phyloP scores from a whole-genome alignment of 2,888 invertebrate species.

The Phortica magna region DNA sequence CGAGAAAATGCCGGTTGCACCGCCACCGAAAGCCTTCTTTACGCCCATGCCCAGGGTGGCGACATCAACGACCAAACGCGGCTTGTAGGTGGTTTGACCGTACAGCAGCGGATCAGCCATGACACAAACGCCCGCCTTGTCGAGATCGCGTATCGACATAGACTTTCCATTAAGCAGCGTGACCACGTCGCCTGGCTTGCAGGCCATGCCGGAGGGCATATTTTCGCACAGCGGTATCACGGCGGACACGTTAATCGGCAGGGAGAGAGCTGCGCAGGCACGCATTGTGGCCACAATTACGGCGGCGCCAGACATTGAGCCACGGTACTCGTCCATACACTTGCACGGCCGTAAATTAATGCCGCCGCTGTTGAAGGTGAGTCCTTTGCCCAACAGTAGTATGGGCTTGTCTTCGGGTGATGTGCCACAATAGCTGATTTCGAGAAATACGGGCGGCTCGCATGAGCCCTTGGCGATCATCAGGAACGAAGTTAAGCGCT shows the following conservation, averaged over 20 bases:
- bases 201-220: slow-evolving; percentile 81
- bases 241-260: slow-evolving; percentile 80
- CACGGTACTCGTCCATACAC: slow-evolving; percentile 75
- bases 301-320: slow-evolving; percentile 83
- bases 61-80: slow-evolving; percentile 80
- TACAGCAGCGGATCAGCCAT: slow-evolving; percentile 90
- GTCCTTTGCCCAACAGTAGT: slow-evolving; percentile 80
- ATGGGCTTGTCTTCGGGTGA: slow-evolving; percentile 78
- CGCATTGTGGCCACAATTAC: slow-evolving; percentile 80
- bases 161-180: slow-evolving; percentile 79
- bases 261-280: slow-evolving; percentile 79
- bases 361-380: slow-evolving; percentile 80
- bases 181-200: slow-evolving; percentile 79
- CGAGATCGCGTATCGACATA: slow-evolving; percentile 79
- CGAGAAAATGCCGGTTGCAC: slow-evolving; percentile 80
- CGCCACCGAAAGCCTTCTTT: slow-evolving; percentile 80
- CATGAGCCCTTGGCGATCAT: slow-evolving; percentile 77
- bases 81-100: slow-evolving; percentile 82
- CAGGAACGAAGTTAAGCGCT: slow-evolving; percentile 80
- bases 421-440: slow-evolving; percentile 80
- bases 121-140: slow-evolving; percentile 87
- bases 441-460: slow-evolving; percentile 81
- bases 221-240: slow-evolving; percentile 78
- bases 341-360: slow-evolving; percentile 63
- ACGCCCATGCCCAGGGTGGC: slow-evolving; percentile 80